Base-by-base conservation (phyloP, 2,888 invertebrate species). In the Myopa tessellatipennis region DNA sequence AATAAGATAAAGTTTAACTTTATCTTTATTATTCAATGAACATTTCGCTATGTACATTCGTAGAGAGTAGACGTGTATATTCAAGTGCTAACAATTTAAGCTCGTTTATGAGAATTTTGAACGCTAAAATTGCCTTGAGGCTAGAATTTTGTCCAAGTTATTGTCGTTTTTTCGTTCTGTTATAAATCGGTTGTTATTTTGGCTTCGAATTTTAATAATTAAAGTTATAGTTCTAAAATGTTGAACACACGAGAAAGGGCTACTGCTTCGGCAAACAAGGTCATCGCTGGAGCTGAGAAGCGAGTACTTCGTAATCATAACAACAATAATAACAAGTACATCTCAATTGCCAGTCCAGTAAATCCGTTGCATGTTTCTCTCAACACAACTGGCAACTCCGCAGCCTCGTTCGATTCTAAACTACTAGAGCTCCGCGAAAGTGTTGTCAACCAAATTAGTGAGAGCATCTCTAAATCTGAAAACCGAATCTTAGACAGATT, bases 51-150 rank as follows among this genome's bases (percentile, higher is more conserved):
- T 52, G 3, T 52, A 14, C 52, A 52, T 8, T 52, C 52, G 52
- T 52, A 3, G 14, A 52, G 52, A 52, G 52, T 52, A 52, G 52
- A 52, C 52, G 52, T 52, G 52, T 52, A 52, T 52, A 12, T 52
- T 52, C 52, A 14, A 52, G 52, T 14, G 52, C 52, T 52, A 52
- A 52, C 52, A 52, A 52, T 52, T 52, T 26, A 52, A 52, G 8
- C 52, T 52, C 52, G 52, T 52, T 52, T 52, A 52, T 52, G 52
- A 2, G 8, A 14, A 12, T 52, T 52, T 52, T 52, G 8, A 52
- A 52, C 52, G 52, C 52, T 52, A 52, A 52, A 52, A 52, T 52
- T 52, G 52, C 52, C 52, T 52, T 52, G 52, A 52, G 52, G 52
- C 52, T 52, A 52, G 52, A 52, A 52, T 52, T 52, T 14, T 52